Percentiles rank a stretch among this genome's conserved stretches.
These are phyloP conservation scores for Epinotia brunnichana DNA, from an alignment of 2,888 invertebrate species.

Conservation along the genomic window DNA sequence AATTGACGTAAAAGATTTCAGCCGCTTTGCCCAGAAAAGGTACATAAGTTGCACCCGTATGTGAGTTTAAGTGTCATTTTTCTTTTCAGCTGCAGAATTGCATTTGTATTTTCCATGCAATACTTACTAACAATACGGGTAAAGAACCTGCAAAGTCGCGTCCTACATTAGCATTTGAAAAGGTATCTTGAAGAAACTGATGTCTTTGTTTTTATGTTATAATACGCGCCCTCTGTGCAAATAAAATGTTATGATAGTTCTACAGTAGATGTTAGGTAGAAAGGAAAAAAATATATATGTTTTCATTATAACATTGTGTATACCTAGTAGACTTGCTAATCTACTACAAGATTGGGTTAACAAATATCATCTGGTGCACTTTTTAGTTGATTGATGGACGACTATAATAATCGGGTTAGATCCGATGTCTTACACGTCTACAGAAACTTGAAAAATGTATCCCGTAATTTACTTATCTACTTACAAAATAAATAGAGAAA, in stretches of 20 bases:
- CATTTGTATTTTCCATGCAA: conserved; percentile 32
- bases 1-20: conserved; percentile 30
- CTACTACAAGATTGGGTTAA: not conserved
- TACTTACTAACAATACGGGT: conserved; percentile 24
- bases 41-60: not conserved
- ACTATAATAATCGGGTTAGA: not conserved
- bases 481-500: not conserved
- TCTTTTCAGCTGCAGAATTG: not conserved
- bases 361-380: not conserved
- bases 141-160: conserved; percentile 37
- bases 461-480: not conserved
- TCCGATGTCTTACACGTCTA: not conserved
- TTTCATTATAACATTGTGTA: not conserved
- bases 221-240: conserved; percentile 23
- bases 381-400: not conserved
- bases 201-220: conserved; percentile 13
- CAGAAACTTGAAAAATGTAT: not conserved
- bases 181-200: conserved; percentile 21
- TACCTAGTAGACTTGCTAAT: too few relatives aligned
- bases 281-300: not conserved
- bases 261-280: not conserved
- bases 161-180: conserved; percentile 43
- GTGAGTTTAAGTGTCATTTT: conserved; percentile 1
- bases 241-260: not conserved
- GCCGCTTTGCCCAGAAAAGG: not conserved